A percentile compares a stretch with the other conserved stretches of the same genome.
Evolutionary conservation across 2,113 vertebrate genomes (phyloP).

Genomic region (Hypanus sabinus): DNA sequence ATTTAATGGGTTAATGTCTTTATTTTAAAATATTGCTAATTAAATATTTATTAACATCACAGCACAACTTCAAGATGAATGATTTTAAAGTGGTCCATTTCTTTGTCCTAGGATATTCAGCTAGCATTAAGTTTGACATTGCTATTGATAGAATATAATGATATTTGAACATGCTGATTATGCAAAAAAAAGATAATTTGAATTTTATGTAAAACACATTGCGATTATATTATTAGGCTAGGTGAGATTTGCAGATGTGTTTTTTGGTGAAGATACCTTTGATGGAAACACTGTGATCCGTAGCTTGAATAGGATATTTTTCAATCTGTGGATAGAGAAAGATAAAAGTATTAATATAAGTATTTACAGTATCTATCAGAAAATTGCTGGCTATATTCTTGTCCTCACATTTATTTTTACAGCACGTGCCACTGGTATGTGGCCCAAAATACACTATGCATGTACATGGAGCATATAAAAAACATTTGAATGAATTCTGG

Average conservation of each 20-base stretch:
- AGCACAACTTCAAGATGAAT: too few relatives aligned
- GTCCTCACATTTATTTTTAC: neutral
- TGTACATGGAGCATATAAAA: too few relatives aligned
- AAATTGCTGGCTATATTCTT: neutral
- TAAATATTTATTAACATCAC: too few relatives aligned
- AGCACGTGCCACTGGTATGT: neutral
- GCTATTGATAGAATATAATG: too few relatives aligned
- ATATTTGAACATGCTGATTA: too few relatives aligned
- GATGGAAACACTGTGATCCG: slow-evolving; percentile 11
- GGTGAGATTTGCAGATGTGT: neutral
- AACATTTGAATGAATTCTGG: too few relatives aligned
- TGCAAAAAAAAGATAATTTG: neutral
- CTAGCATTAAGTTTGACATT: too few relatives aligned
- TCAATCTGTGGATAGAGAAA: slow-evolving; percentile 14
- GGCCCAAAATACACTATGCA: too few relatives aligned
- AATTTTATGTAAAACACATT: neutral
- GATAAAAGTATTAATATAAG: neutral
- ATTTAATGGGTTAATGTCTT: too few relatives aligned
- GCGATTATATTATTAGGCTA: neutral
- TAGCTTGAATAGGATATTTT: slow-evolving; percentile 34
- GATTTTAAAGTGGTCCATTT: too few relatives aligned
- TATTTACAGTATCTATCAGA: neutral
- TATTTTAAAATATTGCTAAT: too few relatives aligned
- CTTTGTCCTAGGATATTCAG: too few relatives aligned
- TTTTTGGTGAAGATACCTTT: slow-evolving; percentile 19